Evolutionary conservation across 1,140 invertebrate species (phyloP).

Genomic region (Nixonia krombeini): DNA sequence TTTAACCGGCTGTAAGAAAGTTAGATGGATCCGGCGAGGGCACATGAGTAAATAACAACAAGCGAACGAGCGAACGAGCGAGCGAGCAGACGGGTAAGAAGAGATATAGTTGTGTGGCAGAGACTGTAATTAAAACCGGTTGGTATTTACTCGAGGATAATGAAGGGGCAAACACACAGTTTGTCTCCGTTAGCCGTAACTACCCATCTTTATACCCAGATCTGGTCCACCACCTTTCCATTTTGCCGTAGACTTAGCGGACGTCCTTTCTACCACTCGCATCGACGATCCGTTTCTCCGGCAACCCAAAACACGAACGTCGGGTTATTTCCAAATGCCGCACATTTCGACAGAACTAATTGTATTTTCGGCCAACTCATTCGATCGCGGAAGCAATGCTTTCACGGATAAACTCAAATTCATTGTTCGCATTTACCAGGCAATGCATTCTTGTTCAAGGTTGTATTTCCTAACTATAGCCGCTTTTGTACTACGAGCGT

Average conservation of each 20-base stretch:
- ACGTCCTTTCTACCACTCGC: background rate
- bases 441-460: too few relatives aligned
- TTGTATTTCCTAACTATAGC: too few relatives aligned
- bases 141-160: conserved; percentile 68
- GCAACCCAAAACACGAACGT: too few relatives aligned
- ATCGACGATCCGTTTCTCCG: too few relatives aligned
- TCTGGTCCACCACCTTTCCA: conserved; percentile 21
- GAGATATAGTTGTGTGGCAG: conserved; percentile 60
- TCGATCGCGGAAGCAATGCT: too few relatives aligned
- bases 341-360: too few relatives aligned
- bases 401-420: too few relatives aligned
- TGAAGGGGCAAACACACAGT: conserved; percentile 69
- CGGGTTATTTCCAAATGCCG: too few relatives aligned
- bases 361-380: too few relatives aligned
- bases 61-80: conserved; percentile 43
- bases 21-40: conserved; percentile 57
- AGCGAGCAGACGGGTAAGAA: conserved; percentile 47
- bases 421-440: too few relatives aligned
- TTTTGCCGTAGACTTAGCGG: conserved; percentile 4
- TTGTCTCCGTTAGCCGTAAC: conserved; percentile 66
- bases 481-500: too few relatives aligned
- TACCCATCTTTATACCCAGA: conserved; percentile 48
- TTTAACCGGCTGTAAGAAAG: conserved; percentile 65
- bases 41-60: conserved; percentile 68
- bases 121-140: conserved; percentile 69